These are phyloP conservation scores for Thymelicus acteon DNA, from an alignment of 2,888 invertebrate species.

Conservation along the genomic window DNA sequence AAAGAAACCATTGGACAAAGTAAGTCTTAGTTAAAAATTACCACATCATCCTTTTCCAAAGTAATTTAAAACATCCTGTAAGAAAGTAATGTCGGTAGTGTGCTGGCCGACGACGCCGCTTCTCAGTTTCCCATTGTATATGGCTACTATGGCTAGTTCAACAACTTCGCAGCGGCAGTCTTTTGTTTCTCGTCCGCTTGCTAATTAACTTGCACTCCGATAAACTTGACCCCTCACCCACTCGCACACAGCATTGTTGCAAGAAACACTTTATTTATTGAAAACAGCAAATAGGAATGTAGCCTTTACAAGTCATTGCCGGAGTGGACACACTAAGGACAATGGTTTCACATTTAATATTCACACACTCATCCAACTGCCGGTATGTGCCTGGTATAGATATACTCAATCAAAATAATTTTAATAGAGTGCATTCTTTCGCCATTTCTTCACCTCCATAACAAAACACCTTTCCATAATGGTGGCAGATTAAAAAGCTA, in stretches of 20 bases:
- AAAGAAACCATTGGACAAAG: too few species aligned
- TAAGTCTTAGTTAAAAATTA: too few species aligned
- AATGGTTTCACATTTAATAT: too few species aligned
- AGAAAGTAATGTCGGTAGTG: conserved; percentile 22
- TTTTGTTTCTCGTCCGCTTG: conserved; percentile 17
- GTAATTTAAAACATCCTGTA: neutral
- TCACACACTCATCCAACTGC: too few species aligned
- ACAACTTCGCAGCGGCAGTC: conserved; percentile 8
- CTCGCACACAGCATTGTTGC: neutral
- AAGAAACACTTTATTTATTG: conserved; percentile 2
- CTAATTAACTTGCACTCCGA: conserved; percentile 26
- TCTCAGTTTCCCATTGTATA: conserved; percentile 31
- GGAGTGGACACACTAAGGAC: too few species aligned
- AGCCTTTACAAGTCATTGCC: neutral
- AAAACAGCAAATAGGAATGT: neutral
- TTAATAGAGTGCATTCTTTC: too few species aligned
- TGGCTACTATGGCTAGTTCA: conserved; percentile 3
- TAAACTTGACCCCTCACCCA: conserved; percentile 8
- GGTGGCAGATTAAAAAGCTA: too few species aligned
- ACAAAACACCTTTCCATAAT: too few species aligned
- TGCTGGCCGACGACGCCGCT: conserved; percentile 16
- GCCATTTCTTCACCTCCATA: too few species aligned
- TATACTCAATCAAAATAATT: too few species aligned
- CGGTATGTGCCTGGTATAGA: too few species aligned
- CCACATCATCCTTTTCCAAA: neutral